A percentile compares a stretch with the other conserved stretches of the same genome.
Evolutionary conservation across 2,113 vertebrate genomes (phyloP).

Genomic region (Rutilus rutilus): DNA sequence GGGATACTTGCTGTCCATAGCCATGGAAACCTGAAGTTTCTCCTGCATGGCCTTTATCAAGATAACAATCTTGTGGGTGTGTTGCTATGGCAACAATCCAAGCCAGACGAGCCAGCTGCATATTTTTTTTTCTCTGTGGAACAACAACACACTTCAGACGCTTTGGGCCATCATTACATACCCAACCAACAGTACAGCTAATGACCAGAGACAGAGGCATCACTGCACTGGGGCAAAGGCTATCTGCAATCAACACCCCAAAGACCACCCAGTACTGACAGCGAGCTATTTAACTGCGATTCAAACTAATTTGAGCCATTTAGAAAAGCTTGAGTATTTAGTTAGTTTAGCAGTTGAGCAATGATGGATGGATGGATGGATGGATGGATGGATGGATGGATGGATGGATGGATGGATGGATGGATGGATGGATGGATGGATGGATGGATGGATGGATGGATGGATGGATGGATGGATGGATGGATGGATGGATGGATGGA

Average conservation of each 20-base stretch:
- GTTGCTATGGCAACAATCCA: slow-evolving; percentile 83
- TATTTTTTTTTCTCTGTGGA: slow-evolving; percentile 28
- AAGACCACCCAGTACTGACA: neutral
- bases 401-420: no score
- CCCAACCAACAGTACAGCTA: slow-evolving; percentile 12
- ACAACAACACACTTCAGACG: slow-evolving; percentile 58
- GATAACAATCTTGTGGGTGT: slow-evolving; percentile 73
- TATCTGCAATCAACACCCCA: neutral
- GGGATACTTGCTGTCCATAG: slow-evolving; percentile 67
- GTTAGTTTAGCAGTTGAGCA: no score
- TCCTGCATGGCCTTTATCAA: slow-evolving; percentile 65
- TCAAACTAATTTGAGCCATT: neutral
- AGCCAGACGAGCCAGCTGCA: slow-evolving; percentile 74
- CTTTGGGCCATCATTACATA: slow-evolving; percentile 24
- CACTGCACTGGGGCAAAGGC: neutral
- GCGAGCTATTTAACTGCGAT: neutral
- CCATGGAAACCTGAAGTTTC: slow-evolving; percentile 73
- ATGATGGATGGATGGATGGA: no score
- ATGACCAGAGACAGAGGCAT: slow-evolving; percentile 36
- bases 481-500: no score
- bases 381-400: no score
- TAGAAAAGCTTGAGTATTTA: neutral
- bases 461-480: no score
- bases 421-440: no score
- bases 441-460: no score